A percentile compares a stretch with the other conserved stretches of the same genome.
phyloP scores from a whole-genome alignment of 2,888 invertebrate genomes.

The Cheilosia vernalis region DNA sequence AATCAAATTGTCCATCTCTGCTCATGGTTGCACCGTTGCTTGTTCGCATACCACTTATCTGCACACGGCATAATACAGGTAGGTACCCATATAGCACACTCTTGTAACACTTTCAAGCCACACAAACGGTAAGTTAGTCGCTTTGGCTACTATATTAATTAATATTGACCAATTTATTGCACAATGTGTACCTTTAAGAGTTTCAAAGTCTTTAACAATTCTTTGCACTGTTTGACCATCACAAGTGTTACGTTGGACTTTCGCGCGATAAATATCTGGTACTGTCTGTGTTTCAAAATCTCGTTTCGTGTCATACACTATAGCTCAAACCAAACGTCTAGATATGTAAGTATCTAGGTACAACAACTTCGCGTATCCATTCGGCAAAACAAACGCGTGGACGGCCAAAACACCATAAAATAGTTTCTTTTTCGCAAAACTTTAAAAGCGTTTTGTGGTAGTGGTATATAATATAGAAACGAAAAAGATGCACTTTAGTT shows the following conservation, averaged over 20 bases:
- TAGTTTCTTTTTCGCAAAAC: conserved; percentile 59
- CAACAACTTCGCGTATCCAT: conserved; percentile 33
- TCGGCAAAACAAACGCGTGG: conserved; percentile 38
- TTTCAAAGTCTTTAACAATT: conserved; percentile 26
- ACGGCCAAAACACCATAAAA: conserved; percentile 41
- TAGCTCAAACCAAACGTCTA: conserved; percentile 47
- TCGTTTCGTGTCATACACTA: conserved; percentile 57
- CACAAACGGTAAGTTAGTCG: conserved; percentile 8
- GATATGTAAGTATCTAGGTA: conserved; percentile 36
- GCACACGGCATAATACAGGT: conserved; percentile 2
- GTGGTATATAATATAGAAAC: conserved; percentile 16
- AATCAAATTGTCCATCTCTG: conserved; percentile 36
- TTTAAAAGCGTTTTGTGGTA: conserved; percentile 33
- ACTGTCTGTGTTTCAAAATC: conserved; percentile 53
- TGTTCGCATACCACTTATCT: conserved; percentile 19
- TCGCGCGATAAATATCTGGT: conserved; percentile 52
- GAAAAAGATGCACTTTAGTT: conserved; percentile 59
- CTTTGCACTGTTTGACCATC: conserved; percentile 9
- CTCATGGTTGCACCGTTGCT: conserved; percentile 17
- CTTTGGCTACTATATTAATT: conserved; percentile 11
- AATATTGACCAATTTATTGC: conserved; percentile 37
- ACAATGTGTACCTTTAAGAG: conserved; percentile 47
- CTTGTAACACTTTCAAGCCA: conserved; percentile 23
- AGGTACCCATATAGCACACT: neutral
- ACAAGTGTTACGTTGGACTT: conserved; percentile 42